Percentiles rank a stretch among this genome's conserved stretches.
Evolutionary conservation across 1,140 invertebrate genomes (phyloP).

Genomic region (Eufriesea mexicana): DNA sequence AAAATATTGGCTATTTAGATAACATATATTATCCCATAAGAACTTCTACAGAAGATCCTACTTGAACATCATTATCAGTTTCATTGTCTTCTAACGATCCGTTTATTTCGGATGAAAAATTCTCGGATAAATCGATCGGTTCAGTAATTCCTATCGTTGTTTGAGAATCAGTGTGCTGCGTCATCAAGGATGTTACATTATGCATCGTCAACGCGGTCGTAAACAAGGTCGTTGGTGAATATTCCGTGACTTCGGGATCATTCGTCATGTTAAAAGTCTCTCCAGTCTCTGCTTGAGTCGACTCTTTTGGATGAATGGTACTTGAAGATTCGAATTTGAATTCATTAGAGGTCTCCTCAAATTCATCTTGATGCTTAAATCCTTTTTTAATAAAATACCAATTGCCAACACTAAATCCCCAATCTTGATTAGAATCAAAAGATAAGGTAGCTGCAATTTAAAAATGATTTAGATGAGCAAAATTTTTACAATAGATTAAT

Average conservation of each 20-base stretch:
- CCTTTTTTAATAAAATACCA: constrained; percentile 74
- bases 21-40: constrained; percentile 37
- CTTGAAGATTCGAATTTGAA: neutral
- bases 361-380: neutral
- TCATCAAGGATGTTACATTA: neutral
- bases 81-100: constrained; percentile 38
- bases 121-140: neutral
- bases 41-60: constrained; percentile 52
- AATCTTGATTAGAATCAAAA: constrained; percentile 71
- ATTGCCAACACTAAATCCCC: constrained; percentile 72
- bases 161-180: neutral
- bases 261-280: neutral
- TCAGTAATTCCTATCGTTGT: neutral
- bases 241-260: neutral
- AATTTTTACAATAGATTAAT: neutral
- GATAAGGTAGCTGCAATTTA: constrained; percentile 61
- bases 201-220: neutral
- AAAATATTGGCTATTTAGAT: neutral
- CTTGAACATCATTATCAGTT: constrained; percentile 4
- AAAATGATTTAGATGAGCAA: neutral
- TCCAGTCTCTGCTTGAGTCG: neutral
- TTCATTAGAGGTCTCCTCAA: constrained; percentile 25
- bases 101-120: neutral
- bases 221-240: neutral
- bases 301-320: neutral